Percentiles rank a stretch among this genome's conserved stretches.
Evolutionary conservation across 1,140 invertebrate genomes (phyloP).

Genomic region (Drosophila asahinai): DNA sequence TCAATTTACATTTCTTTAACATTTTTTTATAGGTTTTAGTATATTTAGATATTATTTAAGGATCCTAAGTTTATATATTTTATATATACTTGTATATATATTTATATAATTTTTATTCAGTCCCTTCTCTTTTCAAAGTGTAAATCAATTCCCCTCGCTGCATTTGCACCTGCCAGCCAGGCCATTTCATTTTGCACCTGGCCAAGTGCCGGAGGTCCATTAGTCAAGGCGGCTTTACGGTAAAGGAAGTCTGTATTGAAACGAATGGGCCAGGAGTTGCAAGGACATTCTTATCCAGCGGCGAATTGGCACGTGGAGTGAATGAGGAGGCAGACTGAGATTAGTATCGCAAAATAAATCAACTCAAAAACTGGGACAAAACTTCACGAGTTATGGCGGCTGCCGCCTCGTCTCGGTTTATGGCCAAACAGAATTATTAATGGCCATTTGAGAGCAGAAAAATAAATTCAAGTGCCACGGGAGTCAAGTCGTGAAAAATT

Average conservation of each 20-base stretch:
- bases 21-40: no score
- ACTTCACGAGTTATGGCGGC: constrained; percentile 17
- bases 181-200: constrained; percentile 49
- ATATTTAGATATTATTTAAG: no score
- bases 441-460: constrained; percentile 22
- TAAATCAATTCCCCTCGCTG: neutral
- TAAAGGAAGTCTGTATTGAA: constrained; percentile 30
- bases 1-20: no score
- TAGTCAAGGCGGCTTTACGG: constrained; percentile 47
- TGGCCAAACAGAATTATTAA: constrained; percentile 30
- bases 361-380: constrained; percentile 35
- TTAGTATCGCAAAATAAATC: constrained; percentile 34
- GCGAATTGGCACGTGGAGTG: constrained; percentile 30
- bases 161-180: constrained; percentile 24
- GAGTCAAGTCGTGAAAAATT: constrained; percentile 18
- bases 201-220: constrained; percentile 29
- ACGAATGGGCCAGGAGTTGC: constrained; percentile 27
- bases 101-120: neutral
- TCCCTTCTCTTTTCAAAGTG: neutral
- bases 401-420: constrained; percentile 7
- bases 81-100: no score
- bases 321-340: neutral
- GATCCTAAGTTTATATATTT: neutral
- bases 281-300: constrained; percentile 17
- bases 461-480: constrained; percentile 28